A percentile compares a stretch with the other conserved stretches of the same genome.
Evolutionary conservation across 2,113 vertebrate genomes (phyloP).

Genomic region (Herpetotheres cachinnans): DNA sequence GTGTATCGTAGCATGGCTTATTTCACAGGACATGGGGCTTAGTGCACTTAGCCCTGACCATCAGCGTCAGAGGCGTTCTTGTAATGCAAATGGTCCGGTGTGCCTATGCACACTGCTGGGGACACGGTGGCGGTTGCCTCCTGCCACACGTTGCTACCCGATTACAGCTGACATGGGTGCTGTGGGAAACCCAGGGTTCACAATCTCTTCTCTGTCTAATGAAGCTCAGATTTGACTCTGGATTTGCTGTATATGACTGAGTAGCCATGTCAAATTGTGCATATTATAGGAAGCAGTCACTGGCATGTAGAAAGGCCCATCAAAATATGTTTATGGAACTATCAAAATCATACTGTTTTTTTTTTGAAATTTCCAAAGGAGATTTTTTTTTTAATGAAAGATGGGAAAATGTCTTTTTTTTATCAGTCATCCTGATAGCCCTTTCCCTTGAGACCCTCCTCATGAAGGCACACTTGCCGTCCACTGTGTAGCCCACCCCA

Average conservation of each 20-base stretch:
- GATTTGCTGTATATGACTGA: not conserved
- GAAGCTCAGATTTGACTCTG: not conserved
- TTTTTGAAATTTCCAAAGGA: not conserved
- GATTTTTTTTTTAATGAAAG: not conserved
- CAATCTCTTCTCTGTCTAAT: not conserved
- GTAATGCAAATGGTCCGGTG: not conserved
- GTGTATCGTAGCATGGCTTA: fast-evolving
- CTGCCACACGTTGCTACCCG: fast-evolving
- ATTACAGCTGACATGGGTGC: not conserved
- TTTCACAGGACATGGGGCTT: not conserved
- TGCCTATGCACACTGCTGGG: not conserved
- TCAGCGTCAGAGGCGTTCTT: fast-evolving
- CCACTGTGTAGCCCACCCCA: not conserved
- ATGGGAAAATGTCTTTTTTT: not conserved
- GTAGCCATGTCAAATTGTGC: not conserved
- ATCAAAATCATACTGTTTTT: not conserved
- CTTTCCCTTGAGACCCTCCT: not conserved
- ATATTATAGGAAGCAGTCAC: not conserved
- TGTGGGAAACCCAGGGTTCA: not conserved
- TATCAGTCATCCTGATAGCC: not conserved
- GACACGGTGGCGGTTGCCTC: fast-evolving
- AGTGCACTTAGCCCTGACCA: not conserved
- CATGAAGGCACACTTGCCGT: not conserved
- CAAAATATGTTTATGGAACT: not conserved
- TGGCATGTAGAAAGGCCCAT: not conserved